These are phyloP conservation scores for Megaleporinus macrocephalus DNA, from an alignment of 2,113 vertebrate genomes.

Conservation along the genomic window DNA sequence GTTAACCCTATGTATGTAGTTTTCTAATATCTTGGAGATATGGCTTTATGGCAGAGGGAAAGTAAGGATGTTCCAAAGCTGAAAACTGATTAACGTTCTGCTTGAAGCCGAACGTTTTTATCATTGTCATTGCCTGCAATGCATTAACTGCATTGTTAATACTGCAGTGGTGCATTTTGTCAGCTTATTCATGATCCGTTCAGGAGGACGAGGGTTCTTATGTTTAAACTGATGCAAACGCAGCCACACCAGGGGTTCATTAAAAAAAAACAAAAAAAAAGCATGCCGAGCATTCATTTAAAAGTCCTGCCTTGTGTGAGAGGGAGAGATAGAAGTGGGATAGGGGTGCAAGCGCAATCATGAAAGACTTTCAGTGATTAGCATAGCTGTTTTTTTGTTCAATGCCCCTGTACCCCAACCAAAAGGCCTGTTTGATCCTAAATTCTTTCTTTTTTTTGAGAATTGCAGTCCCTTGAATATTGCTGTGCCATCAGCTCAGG, in stretches of 20 bases:
- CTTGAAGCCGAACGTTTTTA: not conserved
- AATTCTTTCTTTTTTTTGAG: slow-evolving; percentile 53
- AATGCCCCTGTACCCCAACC: slow-evolving; percentile 46
- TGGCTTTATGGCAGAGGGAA: not conserved
- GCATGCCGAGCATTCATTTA: not conserved
- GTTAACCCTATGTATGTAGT: not conserved
- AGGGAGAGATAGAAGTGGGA: slow-evolving; percentile 40
- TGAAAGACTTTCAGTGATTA: slow-evolving; percentile 57
- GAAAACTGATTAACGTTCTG: not conserved
- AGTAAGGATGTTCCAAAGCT: slow-evolving; percentile 2
- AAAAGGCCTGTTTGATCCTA: slow-evolving; percentile 56
- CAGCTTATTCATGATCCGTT: not conserved
- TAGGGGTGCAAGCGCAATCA: not conserved
- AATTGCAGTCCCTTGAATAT: slow-evolving; percentile 65
- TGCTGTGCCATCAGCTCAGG: slow-evolving; percentile 57
- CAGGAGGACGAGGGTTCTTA: not conserved
- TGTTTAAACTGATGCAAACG: slow-evolving; percentile 2
- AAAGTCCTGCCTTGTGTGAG: slow-evolving; percentile 20
- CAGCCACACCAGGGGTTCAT: not conserved
- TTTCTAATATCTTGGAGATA: slow-evolving; percentile 1
- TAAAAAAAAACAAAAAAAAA: too few species aligned
- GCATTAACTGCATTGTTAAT: not conserved
- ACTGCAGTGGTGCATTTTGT: not conserved
- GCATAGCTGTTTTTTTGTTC: slow-evolving; percentile 56
- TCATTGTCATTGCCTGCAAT: not conserved